Base-by-base conservation (phyloP, 2,888 invertebrate species). In the Machimus rusticus region DNA sequence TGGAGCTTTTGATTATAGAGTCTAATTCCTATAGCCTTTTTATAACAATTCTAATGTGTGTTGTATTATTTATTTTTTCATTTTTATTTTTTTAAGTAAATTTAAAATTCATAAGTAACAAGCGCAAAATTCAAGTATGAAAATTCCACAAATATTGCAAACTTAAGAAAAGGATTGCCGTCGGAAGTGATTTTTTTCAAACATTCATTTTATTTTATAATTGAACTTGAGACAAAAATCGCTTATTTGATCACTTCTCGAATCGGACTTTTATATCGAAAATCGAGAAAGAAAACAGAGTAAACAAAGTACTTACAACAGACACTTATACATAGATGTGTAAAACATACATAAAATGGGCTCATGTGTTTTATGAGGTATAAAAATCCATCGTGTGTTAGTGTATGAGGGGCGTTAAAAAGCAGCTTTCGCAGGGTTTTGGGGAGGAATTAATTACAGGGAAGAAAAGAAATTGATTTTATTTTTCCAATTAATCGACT, bases 281-380 rank as follows among this genome's bases (percentile, higher is more conserved):
- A 57, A 76, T 76, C 37, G 19, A 76, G 19, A 76, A 76, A 82
- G 19, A 57, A 31, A 82, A 82, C 51, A 51, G 57, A 82, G 51
- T 37, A 82, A 82, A 82, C n/a, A 57, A 82, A 82, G 55, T 82
- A 28, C 82, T 82, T 82, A 82, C 66, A 66, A 82, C 57, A 82
- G 57, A 82, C 82, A 82, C 82, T 82, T 82, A 82, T 66, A 82
- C 82, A 82, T 82, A 82, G 28, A 82, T 28, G 39, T 82, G 55
- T 82, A 51, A 82, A 82, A 82, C 82, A 82, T 82, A 66, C 23
- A 57, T 57, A 57, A 81, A 81, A 81, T 81, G 81, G 66, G 82
- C 57, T 82, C 57, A 82, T 57, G 82, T 82, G 82, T 79, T 23
- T 51, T 57, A 82, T 82, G 82, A 82, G 82, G 82, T 66, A 51